These are phyloP conservation scores for Nasonia giraulti DNA, from an alignment of 1,140 invertebrate species.

Conservation along the genomic window DNA sequence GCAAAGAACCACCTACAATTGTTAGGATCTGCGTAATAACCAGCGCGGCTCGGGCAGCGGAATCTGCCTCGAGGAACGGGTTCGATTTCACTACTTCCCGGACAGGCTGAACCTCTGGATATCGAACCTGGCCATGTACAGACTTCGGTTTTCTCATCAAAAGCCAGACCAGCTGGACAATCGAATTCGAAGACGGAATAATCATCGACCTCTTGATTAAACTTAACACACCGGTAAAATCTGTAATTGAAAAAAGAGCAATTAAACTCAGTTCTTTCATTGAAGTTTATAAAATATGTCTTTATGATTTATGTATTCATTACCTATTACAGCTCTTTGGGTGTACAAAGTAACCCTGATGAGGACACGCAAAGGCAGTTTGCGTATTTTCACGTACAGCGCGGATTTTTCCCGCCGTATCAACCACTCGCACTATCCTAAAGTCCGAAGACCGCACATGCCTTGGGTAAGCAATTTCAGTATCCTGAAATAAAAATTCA, in stretches of 20 bases:
- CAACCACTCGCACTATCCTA: constrained; percentile 83
- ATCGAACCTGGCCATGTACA: constrained; percentile 88
- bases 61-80: constrained; percentile 80
- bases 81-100: constrained; percentile 84
- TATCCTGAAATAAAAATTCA: constrained; percentile 53
- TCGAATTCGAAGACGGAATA: constrained; percentile 89
- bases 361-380: constrained; percentile 83
- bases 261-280: neutral
- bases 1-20: constrained; percentile 92
- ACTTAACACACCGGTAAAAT: constrained; percentile 90
- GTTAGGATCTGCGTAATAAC: constrained; percentile 86
- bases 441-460: constrained; percentile 82
- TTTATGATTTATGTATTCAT: neutral
- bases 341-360: constrained; percentile 88
- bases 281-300: neutral
- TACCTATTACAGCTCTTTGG: constrained; percentile 83
- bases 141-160: constrained; percentile 85
- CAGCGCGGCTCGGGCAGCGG: constrained; percentile 77
- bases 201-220: constrained; percentile 83
- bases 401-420: constrained; percentile 82
- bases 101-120: constrained; percentile 82
- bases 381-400: constrained; percentile 82
- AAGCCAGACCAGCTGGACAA: constrained; percentile 87
- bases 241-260: constrained; percentile 62
- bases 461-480: constrained; percentile 69